Conservation (phyloP, 2,888 invertebrate genomes). For the Coenonympha glycerion region DNA sequence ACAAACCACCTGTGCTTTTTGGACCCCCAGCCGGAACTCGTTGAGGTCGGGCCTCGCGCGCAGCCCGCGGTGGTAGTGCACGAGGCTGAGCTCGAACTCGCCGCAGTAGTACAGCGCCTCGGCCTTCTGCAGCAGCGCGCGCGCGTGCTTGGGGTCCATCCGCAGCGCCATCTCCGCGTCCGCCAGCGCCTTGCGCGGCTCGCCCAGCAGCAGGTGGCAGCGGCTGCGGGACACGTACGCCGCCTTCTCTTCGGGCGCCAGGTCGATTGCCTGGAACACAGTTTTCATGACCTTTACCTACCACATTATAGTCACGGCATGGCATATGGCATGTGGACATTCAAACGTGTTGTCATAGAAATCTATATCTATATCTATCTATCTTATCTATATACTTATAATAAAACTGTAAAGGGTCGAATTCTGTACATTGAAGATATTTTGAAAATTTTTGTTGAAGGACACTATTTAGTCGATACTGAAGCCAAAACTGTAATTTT, state of each 20-base stretch:
- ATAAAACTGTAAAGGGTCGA: too few relatives aligned
- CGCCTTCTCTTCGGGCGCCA: constrained; percentile 88
- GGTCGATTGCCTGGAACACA: constrained; percentile 85
- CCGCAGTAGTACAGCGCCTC: constrained; percentile 94
- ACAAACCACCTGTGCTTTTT: constrained; percentile 90
- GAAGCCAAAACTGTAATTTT: too few relatives aligned
- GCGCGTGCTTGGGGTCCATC: constrained; percentile 80
- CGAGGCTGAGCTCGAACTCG: constrained; percentile 94
- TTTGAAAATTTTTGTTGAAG: too few relatives aligned
- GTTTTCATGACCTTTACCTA: too few relatives aligned
- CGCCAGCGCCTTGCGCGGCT: constrained; percentile 85
- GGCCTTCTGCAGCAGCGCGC: constrained; percentile 88
- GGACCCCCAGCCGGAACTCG: constrained; percentile 86
- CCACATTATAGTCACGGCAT: too few relatives aligned
- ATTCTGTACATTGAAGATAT: too few relatives aligned
- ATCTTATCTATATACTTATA: too few relatives aligned
- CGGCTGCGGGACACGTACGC: constrained; percentile 92
- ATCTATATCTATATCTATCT: too few relatives aligned
- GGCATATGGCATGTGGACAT: too few relatives aligned
- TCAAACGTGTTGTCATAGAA: neutral
- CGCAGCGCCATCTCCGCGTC: constrained; percentile 90
- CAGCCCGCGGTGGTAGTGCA: constrained; percentile 92
- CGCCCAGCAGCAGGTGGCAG: constrained; percentile 90
- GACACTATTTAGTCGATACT: too few relatives aligned
- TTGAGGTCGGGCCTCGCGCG: constrained; percentile 89